Base-by-base conservation (phyloP, 2,888 invertebrate species). In the Ennomos erosarius region DNA sequence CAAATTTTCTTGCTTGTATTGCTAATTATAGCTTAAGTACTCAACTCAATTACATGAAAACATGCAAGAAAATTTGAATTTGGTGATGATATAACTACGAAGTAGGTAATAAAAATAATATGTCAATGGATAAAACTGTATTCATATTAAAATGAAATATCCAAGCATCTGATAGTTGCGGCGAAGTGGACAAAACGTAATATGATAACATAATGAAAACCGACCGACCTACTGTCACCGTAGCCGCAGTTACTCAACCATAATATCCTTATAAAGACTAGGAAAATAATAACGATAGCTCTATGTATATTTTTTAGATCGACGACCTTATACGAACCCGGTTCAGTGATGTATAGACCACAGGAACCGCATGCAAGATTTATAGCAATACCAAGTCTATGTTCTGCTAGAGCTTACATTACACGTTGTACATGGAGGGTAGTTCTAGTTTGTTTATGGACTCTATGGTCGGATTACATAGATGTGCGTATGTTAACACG, bases 401-500 rank as follows among this genome's bases (percentile, higher is more conserved):
- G 82, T 83, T 79, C 70, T 61, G 73, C 69, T 73, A 63, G 77
- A 73, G 69, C 74, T 73, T 73, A 81, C 78, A 76, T 73, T 73
- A 81, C 78, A 76, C 71, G 62, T 65, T 67, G 68, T 65, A 69
- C 75, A 71, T 69, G 79, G 68, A 75, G 72, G 80, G 81, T 78
- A 77, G 82, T 81, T 82, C n/a, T n/a, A n/a, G n/a, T n/a, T 85
- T 82, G 81, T 83, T 82, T 84, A 84, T 83, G 76, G 76, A 66
- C 74, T 74, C 13, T 45, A 46, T 46, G 37, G 49, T 12, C 3
- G 12, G 40, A 47, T 48, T 35, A 61, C 56, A 54, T 54, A 44
- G 39, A 56, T 57, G 48, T 16, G 55, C 52, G 54, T 61, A 40
- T 59, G 52, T 55, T 56, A 56, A 62, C 55, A 63, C 33, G 60